Base-by-base conservation (phyloP, 2,888 invertebrate species). In the Trachelus tabidus region DNA sequence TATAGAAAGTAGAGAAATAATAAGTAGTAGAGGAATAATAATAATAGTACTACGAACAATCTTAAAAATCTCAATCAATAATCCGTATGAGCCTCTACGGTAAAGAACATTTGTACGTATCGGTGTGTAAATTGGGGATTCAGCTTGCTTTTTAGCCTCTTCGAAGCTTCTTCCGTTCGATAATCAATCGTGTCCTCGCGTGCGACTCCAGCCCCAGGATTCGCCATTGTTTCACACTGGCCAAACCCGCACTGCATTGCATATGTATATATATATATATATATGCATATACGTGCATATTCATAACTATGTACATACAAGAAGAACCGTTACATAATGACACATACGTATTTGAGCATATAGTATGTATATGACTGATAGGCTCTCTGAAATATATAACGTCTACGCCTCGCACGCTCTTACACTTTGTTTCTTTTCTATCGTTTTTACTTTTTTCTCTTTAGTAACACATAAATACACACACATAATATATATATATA, bases 401-500 rank as follows among this genome's bases (percentile, higher is more conserved):
- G 33, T 71, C 23, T 30, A 71, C 33, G 71, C 34, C 71, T 34
- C 15, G 6, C 31, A 33, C 71, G 34, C 33, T 71, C 30, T 71
- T 23, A 71, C 30, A 30, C 33, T 6, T 31, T 71, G 23, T 71
- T 11, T 30, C 33, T 71, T 11, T 71, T 71, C 30, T 33, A 31
- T 9, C 6, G 11, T 33, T 76, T 40, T 76, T 33, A 35, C 35
- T 33, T 73, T 37, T 73, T 73, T 73, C 11, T 71, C 30, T 68
- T 77, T 34, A 76, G 76, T 73, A 71, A 35, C 76, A 76, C 76
- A 76, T 76, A 71, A 37, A 69, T 56, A 56, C 56, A 56, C 56
- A 56, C 40, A 40, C 40, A 40, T 23, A 40, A 40, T 84, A 86
- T 86, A 87, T 87, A 89, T 87, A 89, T 81, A 84, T 35, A 35